phyloP scores from a whole-genome alignment of 2,113 vertebrate species.

The Microcebus tavaratra region DNA sequence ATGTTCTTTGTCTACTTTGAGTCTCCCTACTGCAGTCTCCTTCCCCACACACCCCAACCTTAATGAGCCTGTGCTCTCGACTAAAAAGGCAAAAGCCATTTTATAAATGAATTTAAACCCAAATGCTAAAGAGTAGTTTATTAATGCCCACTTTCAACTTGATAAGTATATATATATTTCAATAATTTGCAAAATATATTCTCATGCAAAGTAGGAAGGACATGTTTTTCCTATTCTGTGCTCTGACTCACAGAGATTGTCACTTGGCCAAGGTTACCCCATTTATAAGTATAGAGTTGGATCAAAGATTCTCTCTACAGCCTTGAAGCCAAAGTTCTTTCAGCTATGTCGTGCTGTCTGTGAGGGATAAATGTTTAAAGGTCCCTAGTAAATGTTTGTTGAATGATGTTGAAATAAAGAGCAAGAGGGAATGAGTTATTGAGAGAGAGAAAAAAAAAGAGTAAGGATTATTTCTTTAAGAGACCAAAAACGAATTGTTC shows the following conservation, averaged over 20 bases:
- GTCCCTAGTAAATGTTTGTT: background rate
- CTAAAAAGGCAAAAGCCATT: background rate
- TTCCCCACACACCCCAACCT: background rate
- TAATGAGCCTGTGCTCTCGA: background rate
- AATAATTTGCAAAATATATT: background rate
- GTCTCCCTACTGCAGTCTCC: background rate
- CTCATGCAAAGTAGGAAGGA: background rate
- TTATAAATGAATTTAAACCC: conserved; percentile 3
- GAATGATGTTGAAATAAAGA: background rate
- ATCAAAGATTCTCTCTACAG: background rate
- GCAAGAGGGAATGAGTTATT: background rate
- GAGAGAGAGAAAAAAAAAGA: background rate
- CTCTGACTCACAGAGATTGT: background rate
- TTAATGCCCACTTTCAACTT: background rate
- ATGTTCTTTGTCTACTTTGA: background rate
- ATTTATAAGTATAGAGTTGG: background rate
- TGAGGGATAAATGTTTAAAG: background rate
- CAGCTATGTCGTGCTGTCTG: background rate
- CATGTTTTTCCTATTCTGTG: background rate
- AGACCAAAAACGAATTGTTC: background rate
- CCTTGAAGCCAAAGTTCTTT: background rate
- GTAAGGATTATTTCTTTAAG: background rate
- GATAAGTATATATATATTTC: background rate
- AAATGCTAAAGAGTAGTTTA: background rate
- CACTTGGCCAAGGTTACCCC: background rate